Percentiles rank a stretch among this genome's conserved stretches.
Evolutionary conservation across 2,113 vertebrate species (phyloP).

Genomic region (Sialia sialis): DNA sequence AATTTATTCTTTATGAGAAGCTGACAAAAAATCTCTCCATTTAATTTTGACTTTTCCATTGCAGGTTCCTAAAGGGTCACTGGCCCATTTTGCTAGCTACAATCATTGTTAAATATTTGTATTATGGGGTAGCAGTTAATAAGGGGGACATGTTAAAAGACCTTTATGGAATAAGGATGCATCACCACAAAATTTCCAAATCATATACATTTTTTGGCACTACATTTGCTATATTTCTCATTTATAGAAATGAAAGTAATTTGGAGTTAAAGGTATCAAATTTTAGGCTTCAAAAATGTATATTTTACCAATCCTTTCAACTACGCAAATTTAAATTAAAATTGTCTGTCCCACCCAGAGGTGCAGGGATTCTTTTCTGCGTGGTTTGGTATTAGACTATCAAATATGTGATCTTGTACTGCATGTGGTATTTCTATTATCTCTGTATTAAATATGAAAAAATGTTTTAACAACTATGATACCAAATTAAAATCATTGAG

Average conservation of each 20-base stretch:
- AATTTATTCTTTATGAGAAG: constrained; percentile 4
- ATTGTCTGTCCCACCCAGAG: not conserved
- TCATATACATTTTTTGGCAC: not conserved
- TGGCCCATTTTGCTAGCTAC: not conserved
- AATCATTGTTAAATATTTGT: not conserved
- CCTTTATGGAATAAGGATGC: not conserved
- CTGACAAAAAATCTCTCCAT: not conserved
- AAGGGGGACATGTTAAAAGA: not conserved
- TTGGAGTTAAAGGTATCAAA: not conserved
- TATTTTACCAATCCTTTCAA: not conserved
- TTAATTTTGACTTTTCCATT: constrained; percentile 37
- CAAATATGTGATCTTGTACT: not conserved
- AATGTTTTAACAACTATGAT: not conserved
- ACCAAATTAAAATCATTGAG: not conserved
- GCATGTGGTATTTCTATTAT: not conserved
- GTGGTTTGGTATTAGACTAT: not conserved
- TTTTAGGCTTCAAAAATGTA: not conserved
- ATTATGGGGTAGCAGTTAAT: not conserved
- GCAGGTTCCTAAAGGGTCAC: constrained; percentile 11
- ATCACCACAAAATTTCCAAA: not conserved
- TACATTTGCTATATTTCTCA: not conserved
- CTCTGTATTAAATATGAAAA: not conserved
- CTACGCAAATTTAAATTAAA: not conserved
- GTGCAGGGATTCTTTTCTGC: not conserved
- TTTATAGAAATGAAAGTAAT: not conserved